A percentile compares a stretch with the other conserved stretches of the same genome.
phyloP scores from a whole-genome alignment of 2,888 invertebrate species.

The Melolontha melolontha region DNA sequence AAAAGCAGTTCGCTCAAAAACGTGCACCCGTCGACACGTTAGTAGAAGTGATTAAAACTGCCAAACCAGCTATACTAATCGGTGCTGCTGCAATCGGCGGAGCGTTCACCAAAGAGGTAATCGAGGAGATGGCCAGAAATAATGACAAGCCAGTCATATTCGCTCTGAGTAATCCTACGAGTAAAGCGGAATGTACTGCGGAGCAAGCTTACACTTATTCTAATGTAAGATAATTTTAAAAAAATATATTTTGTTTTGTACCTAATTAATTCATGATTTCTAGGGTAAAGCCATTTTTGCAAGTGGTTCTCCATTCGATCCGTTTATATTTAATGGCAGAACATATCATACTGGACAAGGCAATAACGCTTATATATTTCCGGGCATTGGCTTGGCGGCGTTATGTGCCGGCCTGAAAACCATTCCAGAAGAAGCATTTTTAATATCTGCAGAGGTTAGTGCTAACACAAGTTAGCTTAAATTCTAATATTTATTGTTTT shows the following conservation, averaged over 20 bases:
- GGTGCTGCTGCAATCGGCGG: constrained; percentile 95
- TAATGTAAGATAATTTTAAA: constrained; percentile 72
- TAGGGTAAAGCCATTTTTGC: constrained; percentile 94
- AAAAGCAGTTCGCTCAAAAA: constrained; percentile 84
- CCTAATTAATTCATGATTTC: constrained; percentile 44
- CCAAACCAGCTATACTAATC: constrained; percentile 92
- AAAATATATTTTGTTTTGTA: background rate
- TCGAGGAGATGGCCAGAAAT: constrained; percentile 85
- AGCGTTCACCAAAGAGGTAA: constrained; percentile 91
- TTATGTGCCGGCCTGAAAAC: constrained; percentile 89
- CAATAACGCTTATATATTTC: constrained; percentile 98
- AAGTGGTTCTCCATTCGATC: constrained; percentile 95
- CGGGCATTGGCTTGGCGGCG: constrained; percentile 92
- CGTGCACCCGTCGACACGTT: constrained; percentile 82
- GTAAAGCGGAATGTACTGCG: constrained; percentile 99
- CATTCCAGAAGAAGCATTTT: constrained; percentile 92
- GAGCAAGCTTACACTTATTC: constrained; percentile 92
- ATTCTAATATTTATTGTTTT: no score
- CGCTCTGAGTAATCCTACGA: constrained; percentile 98
- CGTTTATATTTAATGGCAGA: constrained; percentile 84
- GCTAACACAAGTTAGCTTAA: no score
- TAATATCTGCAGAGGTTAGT: constrained; percentile 86
- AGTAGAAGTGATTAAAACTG: constrained; percentile 80
- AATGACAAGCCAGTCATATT: constrained; percentile 94
- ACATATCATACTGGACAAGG: constrained; percentile 94